Evolutionary conservation across 1,140 invertebrate genomes (phyloP).

Genomic region (silkworm (Bombyx mori)): DNA sequence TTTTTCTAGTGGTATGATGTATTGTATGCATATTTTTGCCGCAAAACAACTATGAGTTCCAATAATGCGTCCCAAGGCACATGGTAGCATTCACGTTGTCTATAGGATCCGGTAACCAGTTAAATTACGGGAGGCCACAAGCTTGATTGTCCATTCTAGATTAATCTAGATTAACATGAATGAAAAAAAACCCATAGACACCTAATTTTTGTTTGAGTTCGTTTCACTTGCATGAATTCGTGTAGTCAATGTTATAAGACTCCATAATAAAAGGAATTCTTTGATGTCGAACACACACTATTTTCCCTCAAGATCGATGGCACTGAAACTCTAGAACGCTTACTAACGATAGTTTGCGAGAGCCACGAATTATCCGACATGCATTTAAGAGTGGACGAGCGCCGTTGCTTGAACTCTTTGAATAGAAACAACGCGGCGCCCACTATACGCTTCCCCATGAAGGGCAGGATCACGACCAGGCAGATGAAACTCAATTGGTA

Average conservation of each 20-base stretch:
- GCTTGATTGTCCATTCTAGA: no score
- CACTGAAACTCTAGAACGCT: constrained; percentile 50
- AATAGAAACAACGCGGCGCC: constrained; percentile 73
- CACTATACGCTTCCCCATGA: constrained; percentile 74
- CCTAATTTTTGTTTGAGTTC: no score
- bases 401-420: constrained; percentile 73
- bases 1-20: no score
- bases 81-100: no score
- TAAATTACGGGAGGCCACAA: no score
- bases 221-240: not conserved
- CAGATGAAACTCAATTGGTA: constrained; percentile 80
- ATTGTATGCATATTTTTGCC: no score
- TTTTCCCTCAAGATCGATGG: constrained; percentile 58
- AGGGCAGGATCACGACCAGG: constrained; percentile 74
- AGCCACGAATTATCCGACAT: constrained; percentile 76
- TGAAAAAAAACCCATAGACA: no score
- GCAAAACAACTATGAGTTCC: no score
- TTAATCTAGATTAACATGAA: no score
- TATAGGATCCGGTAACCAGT: no score
- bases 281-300: not conserved
- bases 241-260: not conserved
- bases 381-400: constrained; percentile 74
- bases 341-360: constrained; percentile 67
- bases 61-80: no score
- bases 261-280: no score